Conservation (phyloP, 2,797 vertebrate species). For the Emys orbicularis region DNA sequence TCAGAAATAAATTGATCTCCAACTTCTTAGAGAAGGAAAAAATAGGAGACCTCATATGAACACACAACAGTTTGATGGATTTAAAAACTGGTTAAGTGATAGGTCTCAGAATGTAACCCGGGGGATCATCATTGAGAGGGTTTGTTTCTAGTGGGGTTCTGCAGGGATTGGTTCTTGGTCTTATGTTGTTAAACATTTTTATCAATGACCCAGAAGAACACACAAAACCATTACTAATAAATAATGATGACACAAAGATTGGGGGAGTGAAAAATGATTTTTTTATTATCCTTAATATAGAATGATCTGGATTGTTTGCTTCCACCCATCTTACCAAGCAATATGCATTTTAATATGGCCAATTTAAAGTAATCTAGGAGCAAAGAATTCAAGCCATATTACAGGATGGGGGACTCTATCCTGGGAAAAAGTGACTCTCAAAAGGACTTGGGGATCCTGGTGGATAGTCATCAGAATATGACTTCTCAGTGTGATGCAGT, state of each 20-base stretch:
- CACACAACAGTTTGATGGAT: not conserved
- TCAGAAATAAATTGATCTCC: constrained; percentile 24
- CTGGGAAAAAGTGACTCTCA: not conserved
- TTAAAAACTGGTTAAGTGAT: not conserved
- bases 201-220: not conserved
- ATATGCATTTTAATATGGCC: not conserved
- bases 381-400: not conserved
- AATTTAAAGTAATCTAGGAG: not conserved
- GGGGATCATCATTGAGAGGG: not conserved
- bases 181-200: not conserved
- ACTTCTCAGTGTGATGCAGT: not conserved
- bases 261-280: not conserved
- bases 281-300: not conserved
- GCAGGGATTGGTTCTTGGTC: not conserved
- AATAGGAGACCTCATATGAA: not conserved
- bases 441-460: not conserved
- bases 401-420: not conserved
- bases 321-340: not conserved
- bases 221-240: not conserved
- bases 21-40: not conserved
- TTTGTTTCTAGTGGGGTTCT: not conserved
- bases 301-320: not conserved
- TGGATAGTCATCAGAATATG: not conserved
- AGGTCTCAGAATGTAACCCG: not conserved
- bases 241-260: not conserved